Conservation (phyloP, 2,797 vertebrate genomes). For the Threskiornis aethiopicus region DNA sequence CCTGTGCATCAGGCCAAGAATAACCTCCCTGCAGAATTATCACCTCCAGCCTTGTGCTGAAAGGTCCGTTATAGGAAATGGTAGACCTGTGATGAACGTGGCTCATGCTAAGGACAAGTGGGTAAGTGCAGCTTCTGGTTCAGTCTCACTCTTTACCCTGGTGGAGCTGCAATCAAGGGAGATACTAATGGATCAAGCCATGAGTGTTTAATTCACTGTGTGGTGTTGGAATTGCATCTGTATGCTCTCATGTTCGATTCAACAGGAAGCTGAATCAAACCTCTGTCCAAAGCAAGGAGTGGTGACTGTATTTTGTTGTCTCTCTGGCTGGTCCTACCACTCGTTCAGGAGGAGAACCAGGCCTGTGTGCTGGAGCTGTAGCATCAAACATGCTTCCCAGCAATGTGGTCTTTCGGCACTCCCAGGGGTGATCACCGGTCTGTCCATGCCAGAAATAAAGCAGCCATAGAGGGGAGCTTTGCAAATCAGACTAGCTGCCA, state of each 20-base stretch:
- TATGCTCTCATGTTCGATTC: neutral
- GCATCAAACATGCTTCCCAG: neutral
- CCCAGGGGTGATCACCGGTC: accelerated
- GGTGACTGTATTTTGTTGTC: neutral
- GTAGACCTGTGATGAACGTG: neutral
- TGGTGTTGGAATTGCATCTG: neutral
- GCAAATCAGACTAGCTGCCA: neutral
- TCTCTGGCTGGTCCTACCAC: neutral
- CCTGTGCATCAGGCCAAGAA: neutral
- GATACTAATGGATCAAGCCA: neutral
- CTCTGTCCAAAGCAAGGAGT: neutral
- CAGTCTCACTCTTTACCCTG: neutral
- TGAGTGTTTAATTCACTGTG: neutral
- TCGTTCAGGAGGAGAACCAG: neutral
- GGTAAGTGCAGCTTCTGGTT: neutral
- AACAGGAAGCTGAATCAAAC: neutral
- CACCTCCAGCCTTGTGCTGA: neutral
- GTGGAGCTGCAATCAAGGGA: neutral
- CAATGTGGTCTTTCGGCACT: neutral
- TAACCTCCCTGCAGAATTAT: neutral
- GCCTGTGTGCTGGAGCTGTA: neutral
- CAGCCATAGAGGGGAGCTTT: neutral
- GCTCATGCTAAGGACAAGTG: neutral
- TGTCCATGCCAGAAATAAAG: neutral
- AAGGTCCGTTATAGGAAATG: neutral